Evolutionary conservation across 2,113 vertebrate genomes (phyloP).

Genomic region (Chitala chitala): DNA sequence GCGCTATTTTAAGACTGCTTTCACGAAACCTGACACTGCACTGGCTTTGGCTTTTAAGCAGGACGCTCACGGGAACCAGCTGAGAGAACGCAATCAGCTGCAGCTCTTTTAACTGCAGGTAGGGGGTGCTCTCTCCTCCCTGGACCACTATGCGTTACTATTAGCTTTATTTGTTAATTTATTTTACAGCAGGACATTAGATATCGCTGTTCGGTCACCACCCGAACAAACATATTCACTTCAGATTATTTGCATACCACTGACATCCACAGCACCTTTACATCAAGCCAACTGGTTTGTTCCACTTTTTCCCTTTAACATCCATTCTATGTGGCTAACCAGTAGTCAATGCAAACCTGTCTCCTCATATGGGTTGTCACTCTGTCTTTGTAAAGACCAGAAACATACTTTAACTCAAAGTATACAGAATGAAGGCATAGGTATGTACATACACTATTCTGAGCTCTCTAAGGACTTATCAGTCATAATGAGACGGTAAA

Average conservation of each 20-base stretch:
- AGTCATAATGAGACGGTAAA: neutral
- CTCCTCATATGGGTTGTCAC: no score
- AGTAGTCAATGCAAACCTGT: neutral
- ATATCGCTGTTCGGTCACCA: no score
- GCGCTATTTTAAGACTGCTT: constrained; percentile 23
- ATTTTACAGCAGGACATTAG: neutral
- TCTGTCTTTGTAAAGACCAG: neutral
- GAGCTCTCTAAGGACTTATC: neutral
- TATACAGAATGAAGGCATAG: neutral
- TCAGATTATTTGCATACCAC: neutral
- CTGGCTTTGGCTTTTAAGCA: no score
- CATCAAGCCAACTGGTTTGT: no score
- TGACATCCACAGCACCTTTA: neutral
- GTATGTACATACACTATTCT: neutral
- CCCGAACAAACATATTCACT: no score
- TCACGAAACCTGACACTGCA: neutral
- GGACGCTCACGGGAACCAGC: neutral
- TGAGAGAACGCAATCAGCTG: neutral
- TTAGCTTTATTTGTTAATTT: neutral
- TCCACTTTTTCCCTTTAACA: neutral
- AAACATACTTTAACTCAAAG: neutral
- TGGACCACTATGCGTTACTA: neutral
- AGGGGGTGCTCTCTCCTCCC: neutral
- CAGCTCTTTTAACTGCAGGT: neutral
- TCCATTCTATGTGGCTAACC: neutral